Base-by-base conservation (phyloP, 2,113 vertebrate genomes). In the Sphaerodactylus townsendi region DNA sequence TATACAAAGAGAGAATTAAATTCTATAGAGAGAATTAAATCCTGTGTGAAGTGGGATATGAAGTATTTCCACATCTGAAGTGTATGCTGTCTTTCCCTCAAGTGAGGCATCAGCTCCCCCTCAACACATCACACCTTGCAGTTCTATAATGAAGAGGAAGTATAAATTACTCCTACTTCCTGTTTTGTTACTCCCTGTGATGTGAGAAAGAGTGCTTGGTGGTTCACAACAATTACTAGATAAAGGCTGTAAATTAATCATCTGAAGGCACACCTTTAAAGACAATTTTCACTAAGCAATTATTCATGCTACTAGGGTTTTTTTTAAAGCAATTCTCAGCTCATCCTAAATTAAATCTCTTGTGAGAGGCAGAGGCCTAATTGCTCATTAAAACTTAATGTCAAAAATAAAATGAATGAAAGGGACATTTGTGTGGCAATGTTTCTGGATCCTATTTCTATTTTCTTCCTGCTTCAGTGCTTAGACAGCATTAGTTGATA, bases 281-380 rank as follows among this genome's bases (percentile, higher is more conserved):
- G 41, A 73, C 74, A 72, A 86, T 86, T 86, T 82, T 82, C 80
- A 65, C 44, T 53, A 73, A 82, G 81, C 56, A 35, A 82, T 86
- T 70, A 86, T 77, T 82, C 80, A 86, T 86, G 72, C 44, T 78
- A 73, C 73, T 56, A 78, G 30, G 48, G 44, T 37, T 59, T 33
- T 62, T 62, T 62, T 68, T 75, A 25, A 77, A 71, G 35, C 41
- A 78, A n/a, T 78, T 78, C 75, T 86, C 74, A 82, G 75, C 81
- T 86, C 68, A 72, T 77, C 66, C 66, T 82, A 82, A 82, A 86
- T 83, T 82, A 86, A 82, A 56, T 66, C 68, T 82, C 80, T 83
- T 82, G 66, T 82, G 85, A 86, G 65, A 39, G 37, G 46, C 73
- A 86, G 35, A 77, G 44, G n/a, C 73, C 69, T 78, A 86, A 78